Conservation (phyloP, 2,888 invertebrate species). For the Gisinianus flammeolus region DNA sequence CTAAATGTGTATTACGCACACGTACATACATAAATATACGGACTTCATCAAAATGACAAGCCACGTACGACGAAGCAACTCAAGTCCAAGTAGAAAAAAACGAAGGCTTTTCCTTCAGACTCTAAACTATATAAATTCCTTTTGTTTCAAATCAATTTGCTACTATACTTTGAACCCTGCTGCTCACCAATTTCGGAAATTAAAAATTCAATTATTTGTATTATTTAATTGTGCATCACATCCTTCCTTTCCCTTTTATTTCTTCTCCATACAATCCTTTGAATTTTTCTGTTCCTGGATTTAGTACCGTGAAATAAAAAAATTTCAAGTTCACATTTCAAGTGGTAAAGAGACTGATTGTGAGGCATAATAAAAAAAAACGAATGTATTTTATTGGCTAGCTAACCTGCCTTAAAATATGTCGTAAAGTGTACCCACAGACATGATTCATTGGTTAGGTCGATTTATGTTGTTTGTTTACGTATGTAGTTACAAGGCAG, state of each 20-base stretch:
- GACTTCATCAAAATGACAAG: conserved; percentile 13
- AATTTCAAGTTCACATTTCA: background rate
- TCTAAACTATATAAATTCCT: too few relatives aligned
- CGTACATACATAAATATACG: background rate
- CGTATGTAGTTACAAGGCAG: conserved; percentile 10
- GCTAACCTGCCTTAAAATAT: background rate
- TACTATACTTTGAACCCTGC: too few relatives aligned
- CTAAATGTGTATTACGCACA: too few relatives aligned
- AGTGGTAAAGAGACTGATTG: background rate
- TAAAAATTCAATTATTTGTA: too few relatives aligned
- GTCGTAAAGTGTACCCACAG: background rate
- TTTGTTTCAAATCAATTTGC: too few relatives aligned
- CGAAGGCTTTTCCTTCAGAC: too few relatives aligned
- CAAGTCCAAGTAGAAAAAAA: background rate
- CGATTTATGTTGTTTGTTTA: conserved; percentile 14
- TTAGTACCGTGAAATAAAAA: too few relatives aligned
- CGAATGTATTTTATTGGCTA: background rate
- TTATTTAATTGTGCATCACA: too few relatives aligned
- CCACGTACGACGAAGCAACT: background rate
- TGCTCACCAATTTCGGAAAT: too few relatives aligned
- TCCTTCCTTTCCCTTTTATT: too few relatives aligned
- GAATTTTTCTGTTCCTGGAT: too few relatives aligned
- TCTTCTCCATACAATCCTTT: too few relatives aligned
- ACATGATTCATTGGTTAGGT: conserved; percentile 11
- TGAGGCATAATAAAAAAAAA: background rate